Evolutionary conservation across 2,888 invertebrate genomes (phyloP).

Genomic region (Stegophylla sp.): DNA sequence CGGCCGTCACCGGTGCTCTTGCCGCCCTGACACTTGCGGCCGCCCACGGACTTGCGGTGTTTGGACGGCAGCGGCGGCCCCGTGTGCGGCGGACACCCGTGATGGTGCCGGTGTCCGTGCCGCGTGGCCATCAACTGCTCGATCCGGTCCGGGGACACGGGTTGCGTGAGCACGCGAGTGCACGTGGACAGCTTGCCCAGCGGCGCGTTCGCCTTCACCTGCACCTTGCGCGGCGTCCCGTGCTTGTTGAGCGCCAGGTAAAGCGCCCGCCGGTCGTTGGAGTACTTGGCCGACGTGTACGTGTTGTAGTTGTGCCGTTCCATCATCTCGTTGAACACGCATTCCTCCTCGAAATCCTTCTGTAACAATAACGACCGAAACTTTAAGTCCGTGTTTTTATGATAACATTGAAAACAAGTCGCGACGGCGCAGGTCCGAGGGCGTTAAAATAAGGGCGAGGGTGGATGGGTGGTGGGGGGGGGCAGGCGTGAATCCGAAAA

Average conservation of each 20-base stretch:
- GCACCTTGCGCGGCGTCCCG: slow-evolving; percentile 77
- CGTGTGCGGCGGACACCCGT: slow-evolving; percentile 57
- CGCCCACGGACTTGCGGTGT: slow-evolving; percentile 19
- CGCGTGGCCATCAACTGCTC: slow-evolving; percentile 61
- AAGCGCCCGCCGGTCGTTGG: slow-evolving; percentile 72
- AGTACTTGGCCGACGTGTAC: slow-evolving; percentile 79
- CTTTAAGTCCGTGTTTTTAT: too few relatives aligned
- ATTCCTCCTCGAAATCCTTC: slow-evolving; percentile 83
- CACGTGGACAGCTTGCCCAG: slow-evolving; percentile 79
- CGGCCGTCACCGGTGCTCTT: background rate
- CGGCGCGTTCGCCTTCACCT: slow-evolving; percentile 73
- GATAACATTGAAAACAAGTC: too few relatives aligned
- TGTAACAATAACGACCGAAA: slow-evolving; percentile 67
- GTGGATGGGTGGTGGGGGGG: too few relatives aligned
- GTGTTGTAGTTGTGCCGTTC: slow-evolving; percentile 86
- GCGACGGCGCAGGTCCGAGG: too few relatives aligned
- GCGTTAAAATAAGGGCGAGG: too few relatives aligned
- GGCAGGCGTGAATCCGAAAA: too few relatives aligned
- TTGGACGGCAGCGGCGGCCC: slow-evolving; percentile 30
- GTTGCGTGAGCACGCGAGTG: slow-evolving; percentile 74
- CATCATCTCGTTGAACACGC: slow-evolving; percentile 86
- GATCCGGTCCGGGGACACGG: slow-evolving; percentile 68
- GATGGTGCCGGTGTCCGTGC: slow-evolving; percentile 58
- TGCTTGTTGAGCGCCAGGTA: slow-evolving; percentile 80
- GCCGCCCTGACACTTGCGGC: background rate